These are phyloP conservation scores for Listronotus bonariensis DNA, from an alignment of 1,140 invertebrate genomes.

Conservation along the genomic window DNA sequence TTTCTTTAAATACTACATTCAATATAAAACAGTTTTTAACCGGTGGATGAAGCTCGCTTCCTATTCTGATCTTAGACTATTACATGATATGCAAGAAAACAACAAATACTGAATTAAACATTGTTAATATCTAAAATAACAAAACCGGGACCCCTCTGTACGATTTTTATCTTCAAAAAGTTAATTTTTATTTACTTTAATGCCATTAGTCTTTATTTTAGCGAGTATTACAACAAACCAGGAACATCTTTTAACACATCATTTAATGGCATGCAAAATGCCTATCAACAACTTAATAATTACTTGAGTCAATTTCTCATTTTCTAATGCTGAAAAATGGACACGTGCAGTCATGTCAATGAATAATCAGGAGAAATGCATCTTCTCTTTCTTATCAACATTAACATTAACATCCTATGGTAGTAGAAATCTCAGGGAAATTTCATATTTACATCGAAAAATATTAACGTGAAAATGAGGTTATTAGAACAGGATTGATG, in stretches of 20 bases:
- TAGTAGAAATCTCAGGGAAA: constrained; percentile 39
- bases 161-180: too few species aligned
- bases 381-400: constrained; percentile 23
- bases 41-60: too few species aligned
- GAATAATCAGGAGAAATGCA: constrained; percentile 30
- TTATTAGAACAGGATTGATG: constrained; percentile 39
- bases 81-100: too few species aligned
- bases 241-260: constrained; percentile 13
- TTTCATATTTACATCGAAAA: constrained; percentile 37
- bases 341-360: constrained; percentile 19
- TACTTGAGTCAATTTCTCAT: constrained; percentile 22
- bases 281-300: constrained; percentile 15
- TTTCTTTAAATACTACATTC: too few species aligned
- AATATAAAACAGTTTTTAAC: too few species aligned
- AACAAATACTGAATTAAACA: too few species aligned
- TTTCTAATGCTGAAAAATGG: constrained; percentile 24
- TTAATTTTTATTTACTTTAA: too few species aligned
- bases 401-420: constrained; percentile 30
- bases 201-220: too few species aligned
- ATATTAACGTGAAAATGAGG: constrained; percentile 39
- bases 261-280: constrained; percentile 7
- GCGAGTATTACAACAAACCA: too few species aligned
- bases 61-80: too few species aligned
- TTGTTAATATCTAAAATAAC: too few species aligned
- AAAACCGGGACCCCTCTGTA: too few species aligned